Evolutionary conservation across 1,140 invertebrate genomes (phyloP), one percentile per base, ranked within the genome.

Genomic region (Trinorchestia longiramus): DNA sequence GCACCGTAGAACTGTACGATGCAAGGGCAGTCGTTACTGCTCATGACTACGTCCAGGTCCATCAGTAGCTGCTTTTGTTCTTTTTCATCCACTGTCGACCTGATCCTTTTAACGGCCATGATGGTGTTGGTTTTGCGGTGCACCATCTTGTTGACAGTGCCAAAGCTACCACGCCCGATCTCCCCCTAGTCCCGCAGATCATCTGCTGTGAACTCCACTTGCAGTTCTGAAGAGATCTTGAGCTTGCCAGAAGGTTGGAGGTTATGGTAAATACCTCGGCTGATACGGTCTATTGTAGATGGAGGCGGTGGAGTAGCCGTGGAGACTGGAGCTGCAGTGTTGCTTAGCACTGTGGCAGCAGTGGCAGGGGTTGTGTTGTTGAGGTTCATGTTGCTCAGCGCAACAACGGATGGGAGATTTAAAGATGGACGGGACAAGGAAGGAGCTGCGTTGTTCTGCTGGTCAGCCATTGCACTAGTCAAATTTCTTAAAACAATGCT

Each of bases 1-100:
- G 99, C 99, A 36, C 99, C 99, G 97, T 99, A 99, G 98, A 99
- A 99, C 97, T 99, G 99, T 3, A 99, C 99, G 92, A 99, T 99
- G 97, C 99, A 99, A 0, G 98, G 98, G 97, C 99, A 99, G 97
- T 99, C 99, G 97, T 99, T 99, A 96, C 99, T 99, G 96, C 97
- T 96, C 95, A 98, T 97, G 43, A 98, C 97, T 41, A 98, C 98
- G 97, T 99, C 99, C 95, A 99, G 97, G 97, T 99, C 99, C 99
- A 99, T 99, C 95, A 99, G 98, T 42, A 99, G 98, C 96, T 99
- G 98, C 97, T 99, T 99, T 97, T 99, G 98, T 97, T 99, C 99
- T 97, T 99, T 98, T 94, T 98, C 98, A 97, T 99, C 99, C 1
- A 99, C 99, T 94, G 99, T 99, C 96, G 98, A 98, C 95, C 92